Percentiles rank a stretch among this genome's conserved stretches.
Evolutionary conservation across 2,797 vertebrate genomes (phyloP).

Genomic region (Lagorchestes hirsutus): DNA sequence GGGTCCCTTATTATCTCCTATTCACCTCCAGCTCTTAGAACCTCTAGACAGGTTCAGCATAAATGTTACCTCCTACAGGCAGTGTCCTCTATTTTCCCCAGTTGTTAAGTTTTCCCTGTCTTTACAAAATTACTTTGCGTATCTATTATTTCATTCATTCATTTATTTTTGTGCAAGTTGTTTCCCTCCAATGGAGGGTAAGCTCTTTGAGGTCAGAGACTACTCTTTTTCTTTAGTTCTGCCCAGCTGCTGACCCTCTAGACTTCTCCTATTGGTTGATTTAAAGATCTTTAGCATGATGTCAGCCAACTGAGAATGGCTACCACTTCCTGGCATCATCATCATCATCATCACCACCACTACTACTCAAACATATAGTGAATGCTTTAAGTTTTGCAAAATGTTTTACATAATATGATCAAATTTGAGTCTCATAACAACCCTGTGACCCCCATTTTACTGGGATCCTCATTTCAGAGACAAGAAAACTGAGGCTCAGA

Average conservation of each 20-base stretch:
- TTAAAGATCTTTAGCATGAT: neutral
- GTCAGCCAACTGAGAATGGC: neutral
- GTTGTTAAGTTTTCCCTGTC: neutral
- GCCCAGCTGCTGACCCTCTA: neutral
- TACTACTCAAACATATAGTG: neutral
- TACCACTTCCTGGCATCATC: neutral
- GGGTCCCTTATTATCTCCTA: too few relatives aligned
- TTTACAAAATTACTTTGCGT: neutral
- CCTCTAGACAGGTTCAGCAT: neutral
- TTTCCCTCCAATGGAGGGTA: neutral
- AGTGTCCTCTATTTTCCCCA: neutral
- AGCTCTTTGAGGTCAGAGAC: neutral
- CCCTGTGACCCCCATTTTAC: too few relatives aligned
- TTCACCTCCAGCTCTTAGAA: neutral
- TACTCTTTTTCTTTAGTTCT: neutral
- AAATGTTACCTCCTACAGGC: neutral
- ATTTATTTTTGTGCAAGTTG: neutral
- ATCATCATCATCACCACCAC: neutral
- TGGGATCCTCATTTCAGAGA: too few relatives aligned
- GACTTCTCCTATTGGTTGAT: neutral
- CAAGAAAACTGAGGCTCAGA: neutral
- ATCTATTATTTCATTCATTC: neutral
- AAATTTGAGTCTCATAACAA: neutral
- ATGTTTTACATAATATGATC: neutral
- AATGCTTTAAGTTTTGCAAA: neutral